Conservation (phyloP, 2,888 invertebrate genomes). For the Sylvicola cinctus region DNA sequence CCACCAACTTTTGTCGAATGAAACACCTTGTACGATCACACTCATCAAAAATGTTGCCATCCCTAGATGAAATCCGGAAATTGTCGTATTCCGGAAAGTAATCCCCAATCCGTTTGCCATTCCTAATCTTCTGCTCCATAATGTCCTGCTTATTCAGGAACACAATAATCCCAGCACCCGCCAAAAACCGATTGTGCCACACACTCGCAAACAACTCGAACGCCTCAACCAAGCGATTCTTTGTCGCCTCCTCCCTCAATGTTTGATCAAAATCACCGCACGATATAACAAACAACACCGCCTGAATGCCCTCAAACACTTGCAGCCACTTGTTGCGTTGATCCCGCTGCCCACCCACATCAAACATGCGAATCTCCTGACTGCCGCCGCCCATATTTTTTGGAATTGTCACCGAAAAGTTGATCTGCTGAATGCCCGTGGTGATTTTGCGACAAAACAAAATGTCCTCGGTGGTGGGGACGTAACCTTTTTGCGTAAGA, state of each 20-base stretch:
- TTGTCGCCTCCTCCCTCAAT: constrained; percentile 43
- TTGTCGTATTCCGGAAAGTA: constrained; percentile 42
- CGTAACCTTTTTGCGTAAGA: constrained; percentile 39
- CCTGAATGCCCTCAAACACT: constrained; percentile 66
- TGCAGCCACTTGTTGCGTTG: constrained; percentile 70
- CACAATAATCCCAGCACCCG: constrained; percentile 54
- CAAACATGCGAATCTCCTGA: constrained; percentile 62
- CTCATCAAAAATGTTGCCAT: constrained; percentile 32
- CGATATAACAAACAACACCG: constrained; percentile 60
- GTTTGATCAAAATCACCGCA: constrained; percentile 63
- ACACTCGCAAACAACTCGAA: constrained; percentile 52
- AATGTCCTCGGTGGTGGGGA: constrained; percentile 57
- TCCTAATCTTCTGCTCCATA: constrained; percentile 45
- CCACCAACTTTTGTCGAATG: constrained; percentile 43
- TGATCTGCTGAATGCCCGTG: constrained; percentile 51
- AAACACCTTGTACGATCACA: constrained; percentile 44
- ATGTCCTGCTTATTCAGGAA: constrained; percentile 71
- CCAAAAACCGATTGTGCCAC: constrained; percentile 49
- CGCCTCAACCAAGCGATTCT: constrained; percentile 52
- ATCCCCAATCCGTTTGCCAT: constrained; percentile 37
- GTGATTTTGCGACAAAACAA: constrained; percentile 54
- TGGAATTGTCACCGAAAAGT: constrained; percentile 49
- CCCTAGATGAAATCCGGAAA: constrained; percentile 18
- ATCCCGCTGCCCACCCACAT: constrained; percentile 67
- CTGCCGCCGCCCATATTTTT: constrained; percentile 45